Evolutionary conservation across 2,797 vertebrate species (phyloP).

Genomic region (Eupleurogrammus muticus): DNA sequence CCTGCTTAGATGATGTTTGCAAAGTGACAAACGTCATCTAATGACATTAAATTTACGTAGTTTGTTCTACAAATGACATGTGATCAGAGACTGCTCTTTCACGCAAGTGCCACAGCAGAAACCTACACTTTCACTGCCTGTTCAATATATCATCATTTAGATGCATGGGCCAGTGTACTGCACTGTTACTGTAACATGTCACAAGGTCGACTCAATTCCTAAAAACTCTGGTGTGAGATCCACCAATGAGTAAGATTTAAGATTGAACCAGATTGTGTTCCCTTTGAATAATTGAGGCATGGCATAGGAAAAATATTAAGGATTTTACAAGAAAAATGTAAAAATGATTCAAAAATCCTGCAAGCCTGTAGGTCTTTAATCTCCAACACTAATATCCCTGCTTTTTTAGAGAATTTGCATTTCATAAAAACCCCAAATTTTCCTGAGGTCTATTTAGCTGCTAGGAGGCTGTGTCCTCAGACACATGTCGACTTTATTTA

Average conservation of each 20-base stretch:
- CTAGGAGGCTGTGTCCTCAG: neutral
- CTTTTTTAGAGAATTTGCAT: neutral
- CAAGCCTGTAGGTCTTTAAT: neutral
- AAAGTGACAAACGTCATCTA: no score
- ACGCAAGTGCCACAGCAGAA: no score
- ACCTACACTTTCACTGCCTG: no score
- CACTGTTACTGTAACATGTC: no score
- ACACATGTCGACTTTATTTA: neutral
- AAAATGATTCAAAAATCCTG: neutral
- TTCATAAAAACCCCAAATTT: neutral
- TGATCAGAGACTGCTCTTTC: no score
- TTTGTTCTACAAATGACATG: no score
- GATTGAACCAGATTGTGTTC: neutral
- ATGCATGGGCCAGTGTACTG: no score
- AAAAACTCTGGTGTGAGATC: neutral
- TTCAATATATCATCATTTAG: no score
- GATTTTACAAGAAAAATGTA: neutral
- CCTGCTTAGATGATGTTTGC: no score
- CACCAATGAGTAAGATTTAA: neutral
- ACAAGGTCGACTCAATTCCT: no score
- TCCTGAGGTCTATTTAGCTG: neutral
- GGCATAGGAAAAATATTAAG: neutral
- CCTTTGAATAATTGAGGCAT: neutral
- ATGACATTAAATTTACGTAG: no score
- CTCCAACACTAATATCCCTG: neutral